Evolutionary conservation across 2,113 vertebrate genomes (phyloP).

Genomic region (Mobula birostris): DNA sequence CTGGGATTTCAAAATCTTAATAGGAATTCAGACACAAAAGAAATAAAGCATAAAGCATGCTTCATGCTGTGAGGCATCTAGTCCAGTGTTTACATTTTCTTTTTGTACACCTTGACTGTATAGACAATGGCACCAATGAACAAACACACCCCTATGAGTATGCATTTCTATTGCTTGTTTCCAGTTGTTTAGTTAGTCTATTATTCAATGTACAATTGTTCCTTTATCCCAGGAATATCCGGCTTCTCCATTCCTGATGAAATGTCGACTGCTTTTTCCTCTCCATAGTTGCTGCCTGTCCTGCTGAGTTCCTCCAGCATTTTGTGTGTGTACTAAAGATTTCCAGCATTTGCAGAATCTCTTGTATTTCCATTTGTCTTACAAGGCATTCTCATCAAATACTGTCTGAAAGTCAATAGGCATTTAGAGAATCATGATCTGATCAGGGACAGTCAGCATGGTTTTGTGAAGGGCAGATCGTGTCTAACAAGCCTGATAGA

Average conservation of each 20-base stretch:
- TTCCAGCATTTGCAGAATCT: no score
- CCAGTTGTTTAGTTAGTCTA: background rate
- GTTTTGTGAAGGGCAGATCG: no score
- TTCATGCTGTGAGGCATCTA: background rate
- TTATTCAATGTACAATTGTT: slow-evolving; percentile 5
- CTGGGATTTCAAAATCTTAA: background rate
- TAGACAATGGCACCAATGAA: background rate
- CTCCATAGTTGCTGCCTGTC: no score
- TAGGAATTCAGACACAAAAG: background rate
- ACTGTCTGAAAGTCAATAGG: slow-evolving; percentile 1
- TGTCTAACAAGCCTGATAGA: no score
- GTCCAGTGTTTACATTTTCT: background rate
- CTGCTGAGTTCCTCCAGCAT: no score
- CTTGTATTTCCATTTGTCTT: background rate
- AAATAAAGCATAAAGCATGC: background rate
- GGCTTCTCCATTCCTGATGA: background rate
- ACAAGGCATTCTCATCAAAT: background rate
- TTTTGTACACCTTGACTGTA: background rate
- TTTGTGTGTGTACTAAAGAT: no score
- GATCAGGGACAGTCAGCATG: no score
- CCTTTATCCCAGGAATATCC: background rate
- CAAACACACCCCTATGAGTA: background rate
- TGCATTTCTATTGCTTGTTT: background rate
- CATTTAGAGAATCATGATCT: no score
- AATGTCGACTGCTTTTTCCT: no score